phyloP scores from a whole-genome alignment of 2,113 vertebrate genomes.

The Climacteris rufus region DNA sequence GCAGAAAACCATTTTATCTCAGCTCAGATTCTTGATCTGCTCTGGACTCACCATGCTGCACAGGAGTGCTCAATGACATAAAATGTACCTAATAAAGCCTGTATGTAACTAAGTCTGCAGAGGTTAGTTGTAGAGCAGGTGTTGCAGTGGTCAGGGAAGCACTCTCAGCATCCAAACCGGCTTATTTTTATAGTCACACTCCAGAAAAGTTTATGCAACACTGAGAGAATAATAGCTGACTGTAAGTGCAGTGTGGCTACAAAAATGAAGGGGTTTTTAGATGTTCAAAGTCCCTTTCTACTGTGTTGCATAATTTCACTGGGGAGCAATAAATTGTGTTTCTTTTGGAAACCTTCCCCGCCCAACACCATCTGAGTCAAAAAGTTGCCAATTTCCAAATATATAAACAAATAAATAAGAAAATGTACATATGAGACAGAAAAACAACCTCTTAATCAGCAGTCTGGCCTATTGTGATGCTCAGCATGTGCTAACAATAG shows the following conservation, averaged over 20 bases:
- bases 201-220: neutral
- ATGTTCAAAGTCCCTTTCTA: neutral
- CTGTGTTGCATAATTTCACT: neutral
- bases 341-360: neutral
- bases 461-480: neutral
- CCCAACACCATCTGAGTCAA: neutral
- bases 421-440: neutral
- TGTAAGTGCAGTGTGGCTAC: neutral
- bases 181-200: neutral
- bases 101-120: neutral
- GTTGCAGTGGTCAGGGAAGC: neutral
- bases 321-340: neutral
- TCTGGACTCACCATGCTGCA: neutral
- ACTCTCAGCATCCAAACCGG: neutral
- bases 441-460: neutral
- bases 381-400: neutral
- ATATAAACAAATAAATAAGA: neutral
- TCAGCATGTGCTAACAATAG: neutral
- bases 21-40: neutral
- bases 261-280: rapidly evolving
- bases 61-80: neutral
- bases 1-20: neutral
- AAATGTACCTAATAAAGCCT: neutral
- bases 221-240: neutral
- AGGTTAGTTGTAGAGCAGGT: neutral